These are phyloP conservation scores for Cephalopterus ornatus DNA, from an alignment of 2,113 vertebrate species.

Conservation along the genomic window DNA sequence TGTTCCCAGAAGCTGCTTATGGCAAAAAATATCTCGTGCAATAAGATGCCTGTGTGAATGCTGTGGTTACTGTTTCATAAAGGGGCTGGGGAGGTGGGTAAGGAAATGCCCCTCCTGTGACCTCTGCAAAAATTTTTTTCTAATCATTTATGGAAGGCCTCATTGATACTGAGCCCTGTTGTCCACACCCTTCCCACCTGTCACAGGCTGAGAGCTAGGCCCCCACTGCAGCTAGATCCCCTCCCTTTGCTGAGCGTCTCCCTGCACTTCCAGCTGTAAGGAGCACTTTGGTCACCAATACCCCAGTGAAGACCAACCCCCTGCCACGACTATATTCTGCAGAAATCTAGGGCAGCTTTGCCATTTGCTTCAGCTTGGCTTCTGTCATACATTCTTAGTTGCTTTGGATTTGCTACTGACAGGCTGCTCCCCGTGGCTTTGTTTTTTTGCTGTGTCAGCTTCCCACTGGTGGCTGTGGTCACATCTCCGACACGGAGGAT, in stretches of 20 bases:
- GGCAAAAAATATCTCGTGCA: background rate
- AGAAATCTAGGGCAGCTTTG: background rate
- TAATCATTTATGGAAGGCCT: background rate
- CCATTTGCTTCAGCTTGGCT: background rate
- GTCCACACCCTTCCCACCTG: accelerated
- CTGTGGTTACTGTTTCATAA: background rate
- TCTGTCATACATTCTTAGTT: accelerated
- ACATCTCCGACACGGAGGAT: background rate
- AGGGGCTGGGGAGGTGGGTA: background rate
- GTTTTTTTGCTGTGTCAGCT: background rate
- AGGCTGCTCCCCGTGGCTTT: accelerated
- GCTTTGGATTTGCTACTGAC: background rate
- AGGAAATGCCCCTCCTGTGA: background rate
- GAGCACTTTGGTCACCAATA: background rate
- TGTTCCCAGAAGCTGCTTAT: background rate
- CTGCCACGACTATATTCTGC: accelerated
- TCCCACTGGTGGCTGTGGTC: background rate
- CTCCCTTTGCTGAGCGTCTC: background rate
- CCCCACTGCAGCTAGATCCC: background rate
- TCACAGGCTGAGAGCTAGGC: background rate
- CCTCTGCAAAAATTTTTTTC: background rate
- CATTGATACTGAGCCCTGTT: accelerated
- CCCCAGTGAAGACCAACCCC: background rate
- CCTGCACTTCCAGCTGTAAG: background rate
- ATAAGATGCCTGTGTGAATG: background rate